phyloP scores from a whole-genome alignment of 1,140 invertebrate genomes.

The Diploscapter pachys region DNA sequence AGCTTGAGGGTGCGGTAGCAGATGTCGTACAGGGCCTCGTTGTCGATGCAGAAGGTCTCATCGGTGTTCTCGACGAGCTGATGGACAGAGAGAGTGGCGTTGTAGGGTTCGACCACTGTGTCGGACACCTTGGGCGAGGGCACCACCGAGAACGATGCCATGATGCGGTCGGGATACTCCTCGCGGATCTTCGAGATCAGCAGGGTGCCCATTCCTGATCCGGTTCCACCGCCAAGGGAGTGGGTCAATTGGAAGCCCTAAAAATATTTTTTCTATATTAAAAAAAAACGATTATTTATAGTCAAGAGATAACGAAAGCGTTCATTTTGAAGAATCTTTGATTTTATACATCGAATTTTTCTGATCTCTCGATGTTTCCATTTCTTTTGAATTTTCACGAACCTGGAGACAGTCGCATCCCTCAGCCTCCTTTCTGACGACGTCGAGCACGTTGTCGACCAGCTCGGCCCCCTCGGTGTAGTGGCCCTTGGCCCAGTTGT shows the following conservation, averaged over 20 bases:
- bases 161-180: constrained; percentile 76
- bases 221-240: constrained; percentile 62
- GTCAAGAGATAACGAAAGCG: no score
- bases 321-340: no score
- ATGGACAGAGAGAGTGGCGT: constrained; percentile 71
- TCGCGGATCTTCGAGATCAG: constrained; percentile 65
- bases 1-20: constrained; percentile 74
- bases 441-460: constrained; percentile 78
- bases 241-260: constrained; percentile 61
- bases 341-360: no score
- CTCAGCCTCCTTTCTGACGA: constrained; percentile 82
- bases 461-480: constrained; percentile 88
- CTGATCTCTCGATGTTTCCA: no score
- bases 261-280: constrained; percentile 69
- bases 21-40: constrained; percentile 77
- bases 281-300: not conserved
- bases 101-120: constrained; percentile 75
- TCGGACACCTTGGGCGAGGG: constrained; percentile 80
- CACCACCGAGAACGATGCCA: constrained; percentile 83
- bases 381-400: no score
- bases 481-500: constrained; percentile 85
- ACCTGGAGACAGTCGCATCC: constrained; percentile 66
- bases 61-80: constrained; percentile 73
- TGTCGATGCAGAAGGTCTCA: constrained; percentile 76
- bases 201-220: constrained; percentile 64